Evolutionary conservation across 92 coral and sea anemone genomes (phyloP).

Genomic region (Porites rus): DNA sequence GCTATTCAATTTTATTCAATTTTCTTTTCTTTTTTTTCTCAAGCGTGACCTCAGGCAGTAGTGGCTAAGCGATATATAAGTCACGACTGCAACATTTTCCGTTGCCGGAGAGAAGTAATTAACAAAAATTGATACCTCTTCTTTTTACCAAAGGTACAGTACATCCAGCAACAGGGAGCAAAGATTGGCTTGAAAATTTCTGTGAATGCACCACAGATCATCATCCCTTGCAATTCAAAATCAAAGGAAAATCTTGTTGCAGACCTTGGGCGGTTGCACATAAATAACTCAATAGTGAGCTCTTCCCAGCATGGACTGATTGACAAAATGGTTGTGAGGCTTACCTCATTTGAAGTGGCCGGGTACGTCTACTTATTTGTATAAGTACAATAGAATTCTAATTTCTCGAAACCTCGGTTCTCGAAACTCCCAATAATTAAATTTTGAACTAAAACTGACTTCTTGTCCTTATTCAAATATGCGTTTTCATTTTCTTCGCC

Average conservation of each 20-base stretch:
- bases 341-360: constrained; percentile 80
- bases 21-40: too few species aligned
- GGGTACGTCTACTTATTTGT: constrained; percentile 60
- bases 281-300: constrained; percentile 68
- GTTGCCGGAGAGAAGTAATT: neutral
- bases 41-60: too few species aligned
- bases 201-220: constrained; percentile 84
- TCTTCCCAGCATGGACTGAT: constrained; percentile 66
- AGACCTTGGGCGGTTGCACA: constrained; percentile 86
- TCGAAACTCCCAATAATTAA: too few species aligned
- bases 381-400: neutral
- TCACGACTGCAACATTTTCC: too few species aligned
- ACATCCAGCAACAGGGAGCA: constrained; percentile 86
- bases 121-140: neutral
- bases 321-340: constrained; percentile 77
- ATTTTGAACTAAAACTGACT: too few species aligned
- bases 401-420: too few species aligned
- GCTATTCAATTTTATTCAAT: too few species aligned
- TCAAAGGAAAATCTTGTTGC: constrained; percentile 90
- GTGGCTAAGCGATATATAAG: too few species aligned
- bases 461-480: too few species aligned
- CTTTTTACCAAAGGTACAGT: constrained; percentile 69
- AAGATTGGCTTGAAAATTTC: constrained; percentile 85
- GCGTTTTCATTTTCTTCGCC: too few species aligned
- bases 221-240: constrained; percentile 87